These are phyloP conservation scores for Heliconius charithonia DNA, from an alignment of 2,888 invertebrate species.

Conservation along the genomic window DNA sequence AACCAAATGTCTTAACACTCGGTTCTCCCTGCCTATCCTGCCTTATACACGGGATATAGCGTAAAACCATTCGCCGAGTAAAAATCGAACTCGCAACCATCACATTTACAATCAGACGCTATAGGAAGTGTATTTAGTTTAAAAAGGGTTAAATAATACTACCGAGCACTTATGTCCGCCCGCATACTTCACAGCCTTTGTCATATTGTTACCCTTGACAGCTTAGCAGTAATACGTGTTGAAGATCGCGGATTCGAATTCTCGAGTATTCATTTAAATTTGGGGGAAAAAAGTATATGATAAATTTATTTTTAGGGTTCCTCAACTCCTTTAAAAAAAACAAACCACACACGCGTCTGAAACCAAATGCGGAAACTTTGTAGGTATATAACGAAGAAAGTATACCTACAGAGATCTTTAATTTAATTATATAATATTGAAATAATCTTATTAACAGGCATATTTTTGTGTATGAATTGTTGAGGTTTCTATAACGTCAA, in stretches of 20 bases:
- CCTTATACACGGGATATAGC: neutral
- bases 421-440: neutral
- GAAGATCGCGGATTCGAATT: constrained; percentile 16
- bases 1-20: no score
- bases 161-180: constrained; percentile 13
- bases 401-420: neutral
- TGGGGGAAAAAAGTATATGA: neutral
- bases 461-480: constrained; percentile 3
- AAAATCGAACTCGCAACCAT: neutral
- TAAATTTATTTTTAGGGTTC: neutral
- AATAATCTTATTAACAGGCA: neutral
- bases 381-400: neutral
- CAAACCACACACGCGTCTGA: no score
- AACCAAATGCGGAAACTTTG: neutral
- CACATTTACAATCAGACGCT: neutral
- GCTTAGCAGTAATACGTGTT: constrained; percentile 21
- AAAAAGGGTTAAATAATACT: constrained; percentile 7
- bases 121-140: neutral
- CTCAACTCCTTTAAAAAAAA: neutral
- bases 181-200: constrained; percentile 24
- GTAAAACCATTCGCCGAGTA: neutral
- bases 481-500: neutral
- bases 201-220: constrained; percentile 23
- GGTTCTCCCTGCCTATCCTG: neutral
- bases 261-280: constrained; percentile 14